Conservation (phyloP, 2,888 invertebrate species). For the Polia nebulosa region DNA sequence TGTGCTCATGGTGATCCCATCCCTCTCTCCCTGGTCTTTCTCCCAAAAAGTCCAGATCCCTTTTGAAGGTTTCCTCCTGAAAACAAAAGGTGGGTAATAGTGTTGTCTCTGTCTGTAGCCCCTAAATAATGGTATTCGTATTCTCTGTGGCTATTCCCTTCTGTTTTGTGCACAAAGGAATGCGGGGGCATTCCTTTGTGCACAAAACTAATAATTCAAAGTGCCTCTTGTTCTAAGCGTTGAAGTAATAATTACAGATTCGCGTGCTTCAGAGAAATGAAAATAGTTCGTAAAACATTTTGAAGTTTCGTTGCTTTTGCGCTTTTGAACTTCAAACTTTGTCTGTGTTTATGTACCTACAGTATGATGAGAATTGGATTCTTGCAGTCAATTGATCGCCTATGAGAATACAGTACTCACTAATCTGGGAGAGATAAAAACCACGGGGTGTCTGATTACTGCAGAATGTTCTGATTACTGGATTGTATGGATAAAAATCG, state of each 20-base stretch:
- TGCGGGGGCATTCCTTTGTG: background rate
- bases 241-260: slow-evolving; percentile 21
- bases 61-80: no score
- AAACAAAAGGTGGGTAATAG: no score
- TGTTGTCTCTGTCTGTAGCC: slow-evolving; percentile 1
- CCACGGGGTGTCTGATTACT: no score
- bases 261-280: slow-evolving; percentile 10
- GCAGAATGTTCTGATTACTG: no score
- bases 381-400: background rate
- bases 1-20: no score
- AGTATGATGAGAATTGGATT: background rate
- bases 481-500: no score
- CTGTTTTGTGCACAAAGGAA: background rate
- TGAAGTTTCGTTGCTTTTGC: slow-evolving; percentile 16
- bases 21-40: no score
- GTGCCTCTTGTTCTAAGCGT: slow-evolving; percentile 1
- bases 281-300: slow-evolving; percentile 32
- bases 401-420: no score
- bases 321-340: background rate
- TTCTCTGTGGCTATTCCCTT: slow-evolving; percentile 3
- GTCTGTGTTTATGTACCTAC: background rate
- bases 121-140: background rate
- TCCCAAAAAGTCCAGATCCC: no score
- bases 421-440: no score
- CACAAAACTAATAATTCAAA: slow-evolving; percentile 1